Conservation (phyloP, 92 coral and sea anemone genomes). For the Isaurus tuberculatus region DNA sequence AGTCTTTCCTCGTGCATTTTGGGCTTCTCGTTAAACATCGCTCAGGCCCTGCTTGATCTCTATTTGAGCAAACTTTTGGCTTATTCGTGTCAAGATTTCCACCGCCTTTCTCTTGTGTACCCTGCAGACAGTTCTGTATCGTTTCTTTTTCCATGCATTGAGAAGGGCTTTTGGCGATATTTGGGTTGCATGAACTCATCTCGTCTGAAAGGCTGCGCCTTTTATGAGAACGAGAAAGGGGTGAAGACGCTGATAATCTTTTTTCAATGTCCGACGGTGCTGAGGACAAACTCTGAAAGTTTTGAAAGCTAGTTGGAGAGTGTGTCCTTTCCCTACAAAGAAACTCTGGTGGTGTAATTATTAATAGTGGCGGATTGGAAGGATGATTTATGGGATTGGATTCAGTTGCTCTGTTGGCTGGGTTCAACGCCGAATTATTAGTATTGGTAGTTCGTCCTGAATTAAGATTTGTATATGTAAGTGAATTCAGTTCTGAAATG, state of each 20-base stretch:
- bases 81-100: background rate
- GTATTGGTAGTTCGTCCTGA: background rate
- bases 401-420: background rate
- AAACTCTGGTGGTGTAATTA: background rate
- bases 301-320: background rate
- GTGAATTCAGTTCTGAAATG: background rate
- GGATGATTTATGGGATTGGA: background rate
- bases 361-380: background rate
- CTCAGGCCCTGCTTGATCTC: background rate
- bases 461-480: background rate
- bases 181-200: background rate
- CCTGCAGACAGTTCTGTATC: background rate
- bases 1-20: slow-evolving; percentile 1
- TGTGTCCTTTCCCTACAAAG: background rate
- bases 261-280: background rate
- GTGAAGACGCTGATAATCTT: background rate
- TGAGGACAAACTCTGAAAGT: background rate
- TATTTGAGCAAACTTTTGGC: background rate
- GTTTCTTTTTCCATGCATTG: background rate
- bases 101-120: background rate
- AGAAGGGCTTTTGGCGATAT: background rate
- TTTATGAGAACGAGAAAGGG: background rate
- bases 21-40: slow-evolving; percentile 7
- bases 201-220: slow-evolving; percentile 7
- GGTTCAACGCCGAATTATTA: background rate